Evolutionary conservation across 2,113 vertebrate species (phyloP), one percentile per base, ranked within the genome.

Genomic region (Rostratula benghalensis): DNA sequence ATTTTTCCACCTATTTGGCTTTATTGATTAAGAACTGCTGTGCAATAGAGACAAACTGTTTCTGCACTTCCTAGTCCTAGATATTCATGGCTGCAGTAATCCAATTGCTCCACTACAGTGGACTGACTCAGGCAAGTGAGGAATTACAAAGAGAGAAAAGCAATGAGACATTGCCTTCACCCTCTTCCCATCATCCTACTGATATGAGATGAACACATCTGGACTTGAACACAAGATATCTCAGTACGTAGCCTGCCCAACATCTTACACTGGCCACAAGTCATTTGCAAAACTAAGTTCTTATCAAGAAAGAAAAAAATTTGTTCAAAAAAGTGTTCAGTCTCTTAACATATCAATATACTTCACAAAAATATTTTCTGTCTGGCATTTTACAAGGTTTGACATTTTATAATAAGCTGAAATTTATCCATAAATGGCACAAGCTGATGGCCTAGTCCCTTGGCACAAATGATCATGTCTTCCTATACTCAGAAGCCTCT

Each of bases 131-230:
- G 54, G 27, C 21, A 74, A 77, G 4, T 15, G 41, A 87, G 21
- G 23, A 56, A 23, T 74, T 61, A 21, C 10, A 45, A 59, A 69
- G 3, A n/a, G 7, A 43, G 1, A 13, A 74, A 81, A 93, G 33
- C 30, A 79, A 37, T 27, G 9, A 69, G 6, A 11, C 27, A 48
- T 54, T 0, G 0, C 31, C 15, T 20, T 31, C 18, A 39, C 6
- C 2, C 25, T 65, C n/a, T 81, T 89, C 10, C 33, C 37, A 81
- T 11, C 30, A 45, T 27, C 37, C n/a, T n/a, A 78, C 12, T 2
- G 1, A 24, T 25, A 39, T 1, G 1, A 76, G 28, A 51, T 31
- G 10, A 74, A 14, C 16, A 27, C 4, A 30, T 39, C 18, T 65
- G 22, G 8, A 9, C 89, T 77, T 69, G 21, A 69, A 46, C 41